Evolutionary conservation across 2,113 vertebrate species (phyloP).

Genomic region (Reinhardtius hippoglossoides): DNA sequence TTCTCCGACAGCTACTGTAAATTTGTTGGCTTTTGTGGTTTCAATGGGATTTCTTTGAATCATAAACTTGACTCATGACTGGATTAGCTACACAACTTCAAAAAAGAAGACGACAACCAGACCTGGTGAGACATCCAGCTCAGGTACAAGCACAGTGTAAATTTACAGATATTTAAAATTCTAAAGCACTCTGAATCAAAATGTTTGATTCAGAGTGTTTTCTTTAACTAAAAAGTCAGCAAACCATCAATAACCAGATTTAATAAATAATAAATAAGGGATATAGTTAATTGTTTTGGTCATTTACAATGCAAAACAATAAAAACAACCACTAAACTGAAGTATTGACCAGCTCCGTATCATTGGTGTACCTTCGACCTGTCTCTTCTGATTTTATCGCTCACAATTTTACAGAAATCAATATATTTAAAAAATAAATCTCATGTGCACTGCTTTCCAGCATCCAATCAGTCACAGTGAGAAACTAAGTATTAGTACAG

Average conservation of each 20-base stretch:
- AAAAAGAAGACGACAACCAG: background rate
- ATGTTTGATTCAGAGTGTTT: background rate
- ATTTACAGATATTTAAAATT: background rate
- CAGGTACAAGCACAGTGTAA: background rate
- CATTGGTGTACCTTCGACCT: no score
- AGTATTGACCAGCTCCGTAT: no score
- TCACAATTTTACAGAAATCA: no score
- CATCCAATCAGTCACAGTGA: no score
- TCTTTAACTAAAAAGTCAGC: background rate
- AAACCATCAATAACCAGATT: background rate
- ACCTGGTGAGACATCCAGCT: background rate
- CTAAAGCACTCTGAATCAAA: background rate
- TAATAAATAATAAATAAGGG: background rate
- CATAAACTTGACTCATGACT: slow-evolving; percentile 38
- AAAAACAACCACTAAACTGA: no score
- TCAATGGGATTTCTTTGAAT: slow-evolving; percentile 23
- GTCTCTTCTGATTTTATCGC: no score
- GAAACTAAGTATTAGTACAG: no score
- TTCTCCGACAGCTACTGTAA: slow-evolving; percentile 37
- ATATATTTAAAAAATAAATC: no score
- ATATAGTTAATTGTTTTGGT: background rate
- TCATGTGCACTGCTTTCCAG: no score
- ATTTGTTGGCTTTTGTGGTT: slow-evolving; percentile 53
- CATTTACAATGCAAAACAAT: background rate
- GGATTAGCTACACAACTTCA: slow-evolving; percentile 12